Evolutionary conservation across 2,888 invertebrate genomes (phyloP), one percentile per base, ranked within the genome.

Genomic region (Erannis defoliaria): DNA sequence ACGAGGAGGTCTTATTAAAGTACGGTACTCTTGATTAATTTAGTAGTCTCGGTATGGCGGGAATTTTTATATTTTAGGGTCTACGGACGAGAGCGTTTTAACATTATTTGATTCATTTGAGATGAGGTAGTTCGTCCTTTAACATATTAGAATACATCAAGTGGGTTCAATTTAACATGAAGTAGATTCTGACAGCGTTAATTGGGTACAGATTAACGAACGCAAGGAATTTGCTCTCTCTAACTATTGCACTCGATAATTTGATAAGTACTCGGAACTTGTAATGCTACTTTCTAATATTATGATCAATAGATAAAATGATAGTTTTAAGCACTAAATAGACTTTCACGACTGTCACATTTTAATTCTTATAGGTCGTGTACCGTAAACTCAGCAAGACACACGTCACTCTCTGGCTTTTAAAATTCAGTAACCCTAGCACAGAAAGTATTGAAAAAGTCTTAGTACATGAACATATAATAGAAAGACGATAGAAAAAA

Each of bases 1-100:
- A 62, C 56, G 55, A 42, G n/a, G 50, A 19, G 37, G 59, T 58
- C 58, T 62, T 58, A 62, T 62, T 62, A 62, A 56, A 56, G 48
- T 53, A 38, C 16, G 51, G 40, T 51, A 42, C 56, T 62, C 48
- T 18, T 26, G 26, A 49, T 53, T 53, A 53, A 62, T 62, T 62
- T 53, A 62, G 48, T 16, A 35, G 26, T 16, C 48, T 35, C 16
- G 33, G 19, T 21, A 12, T 23, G 6, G 18, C 12, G 19, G 40
- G 50, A 29, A 10, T 56, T 43, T 54, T 59, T 49, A 35, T 19
- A 46, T 29, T 38, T 12, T 5, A 40, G 16, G 18, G 4, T 5
- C 5, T n/a, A 0, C 10, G 23, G 14, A 4, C 10, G 29, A 23
- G 43, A 18, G 14, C 14, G 21, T 43, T 1, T 10, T n/a, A 12